A percentile compares a stretch with the other conserved stretches of the same genome.
Evolutionary conservation across 2,113 vertebrate genomes (phyloP).

Genomic region (Dasyurus viverrinus): DNA sequence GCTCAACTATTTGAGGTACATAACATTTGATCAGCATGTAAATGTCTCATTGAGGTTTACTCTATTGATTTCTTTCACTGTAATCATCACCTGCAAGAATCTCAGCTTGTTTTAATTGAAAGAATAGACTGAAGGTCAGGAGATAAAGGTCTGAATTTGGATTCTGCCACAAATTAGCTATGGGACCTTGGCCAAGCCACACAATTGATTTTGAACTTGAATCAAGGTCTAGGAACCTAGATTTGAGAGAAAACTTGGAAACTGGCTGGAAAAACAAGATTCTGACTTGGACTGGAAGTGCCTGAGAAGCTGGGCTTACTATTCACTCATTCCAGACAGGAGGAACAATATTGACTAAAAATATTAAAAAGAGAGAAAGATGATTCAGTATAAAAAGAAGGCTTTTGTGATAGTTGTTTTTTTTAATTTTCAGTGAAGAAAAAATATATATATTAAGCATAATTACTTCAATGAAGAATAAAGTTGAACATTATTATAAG

Average conservation of each 20-base stretch:
- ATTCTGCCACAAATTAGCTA: neutral
- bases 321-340: neutral
- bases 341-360: neutral
- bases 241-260: neutral
- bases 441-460: neutral
- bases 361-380: neutral
- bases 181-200: neutral
- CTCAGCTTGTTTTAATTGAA: neutral
- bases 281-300: neutral
- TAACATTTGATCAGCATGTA: constrained; percentile 23
- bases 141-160: neutral
- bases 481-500: neutral
- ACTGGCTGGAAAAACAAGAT: neutral
- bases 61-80: neutral
- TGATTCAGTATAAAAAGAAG: neutral
- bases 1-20: neutral
- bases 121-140: neutral
- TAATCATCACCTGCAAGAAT: neutral
- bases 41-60: neutral
- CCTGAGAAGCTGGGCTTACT: neutral
- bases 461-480: neutral
- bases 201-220: neutral
- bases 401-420: neutral
- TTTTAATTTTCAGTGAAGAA: neutral
- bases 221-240: neutral